A percentile compares a stretch with the other conserved stretches of the same genome.
Conservation (phyloP, 2,113 vertebrate genomes). For the Neomonachus schauinslandi region DNA sequence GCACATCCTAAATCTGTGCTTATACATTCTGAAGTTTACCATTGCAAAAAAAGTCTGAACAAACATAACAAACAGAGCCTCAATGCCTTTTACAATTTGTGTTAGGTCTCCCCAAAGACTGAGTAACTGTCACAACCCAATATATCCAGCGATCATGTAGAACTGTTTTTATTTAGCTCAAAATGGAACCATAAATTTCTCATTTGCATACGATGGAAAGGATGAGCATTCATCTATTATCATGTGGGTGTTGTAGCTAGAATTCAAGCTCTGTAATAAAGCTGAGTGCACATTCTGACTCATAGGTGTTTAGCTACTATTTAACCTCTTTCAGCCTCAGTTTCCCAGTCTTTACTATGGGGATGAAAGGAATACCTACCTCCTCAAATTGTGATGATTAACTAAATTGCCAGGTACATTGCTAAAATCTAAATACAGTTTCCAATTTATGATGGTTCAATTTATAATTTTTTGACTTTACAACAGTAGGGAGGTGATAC, state of each 20-base stretch:
- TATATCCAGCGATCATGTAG: background rate
- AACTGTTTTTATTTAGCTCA: background rate
- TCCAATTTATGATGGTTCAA: background rate
- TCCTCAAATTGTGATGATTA: background rate
- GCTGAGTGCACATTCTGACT: background rate
- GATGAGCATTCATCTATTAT: background rate
- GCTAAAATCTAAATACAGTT: background rate
- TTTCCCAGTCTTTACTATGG: background rate
- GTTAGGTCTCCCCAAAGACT: background rate
- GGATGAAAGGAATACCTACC: background rate
- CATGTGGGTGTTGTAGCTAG: background rate
- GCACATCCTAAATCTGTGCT: background rate
- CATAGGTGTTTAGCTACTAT: background rate
- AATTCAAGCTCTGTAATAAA: background rate
- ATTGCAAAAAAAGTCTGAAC: background rate
- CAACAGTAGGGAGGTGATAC: background rate
- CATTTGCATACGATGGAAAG: background rate
- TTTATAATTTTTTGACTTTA: background rate
- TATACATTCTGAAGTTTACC: background rate
- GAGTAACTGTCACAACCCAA: background rate
- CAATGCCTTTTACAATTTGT: background rate
- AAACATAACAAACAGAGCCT: background rate
- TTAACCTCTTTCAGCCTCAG: background rate
- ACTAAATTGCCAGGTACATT: background rate
- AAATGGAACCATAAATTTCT: background rate